Conservation (phyloP, 2,888 invertebrate genomes). For the Eulithis prunata region DNA sequence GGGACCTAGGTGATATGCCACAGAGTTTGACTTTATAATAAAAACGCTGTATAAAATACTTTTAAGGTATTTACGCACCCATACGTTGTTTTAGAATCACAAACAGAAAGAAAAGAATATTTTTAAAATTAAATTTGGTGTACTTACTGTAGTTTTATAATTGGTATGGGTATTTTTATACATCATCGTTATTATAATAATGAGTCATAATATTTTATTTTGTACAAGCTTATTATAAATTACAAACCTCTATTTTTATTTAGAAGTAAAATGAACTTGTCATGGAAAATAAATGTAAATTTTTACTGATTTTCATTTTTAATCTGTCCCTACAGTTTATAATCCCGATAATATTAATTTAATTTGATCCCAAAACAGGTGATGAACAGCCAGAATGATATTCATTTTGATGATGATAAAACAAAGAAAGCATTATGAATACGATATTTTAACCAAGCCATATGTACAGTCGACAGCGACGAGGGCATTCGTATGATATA, state of each 20-base stretch:
- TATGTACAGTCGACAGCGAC: conserved; percentile 42
- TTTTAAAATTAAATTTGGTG: not conserved
- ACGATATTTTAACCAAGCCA: conserved; percentile 48
- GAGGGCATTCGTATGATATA: conserved; percentile 6
- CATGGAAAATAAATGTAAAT: conserved; percentile 11
- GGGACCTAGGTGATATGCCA: conserved; percentile 79
- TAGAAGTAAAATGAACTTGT: conserved; percentile 15
- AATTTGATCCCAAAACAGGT: conserved; percentile 78
- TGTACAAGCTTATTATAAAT: conserved; percentile 40
- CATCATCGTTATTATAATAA: conserved; percentile 25
- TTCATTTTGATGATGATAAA: conserved; percentile 50
- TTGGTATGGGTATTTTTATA: conserved; percentile 6
- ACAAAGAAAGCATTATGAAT: conserved; percentile 48
- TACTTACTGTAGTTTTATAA: not conserved
- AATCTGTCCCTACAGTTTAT: conserved; percentile 36
- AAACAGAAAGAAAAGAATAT: too few species aligned
- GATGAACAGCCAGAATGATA: conserved; percentile 59
- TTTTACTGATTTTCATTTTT: conserved; percentile 20
- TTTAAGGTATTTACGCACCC: not conserved
- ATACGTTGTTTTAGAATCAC: too few species aligned
- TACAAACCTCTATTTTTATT: conserved; percentile 35
- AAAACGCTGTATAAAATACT: conserved; percentile 51
- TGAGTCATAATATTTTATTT: conserved; percentile 28
- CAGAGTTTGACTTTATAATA: conserved; percentile 64
- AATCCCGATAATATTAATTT: conserved; percentile 47